Conservation (phyloP, 2,888 invertebrate species). For the Lasioglossum lativentre region DNA sequence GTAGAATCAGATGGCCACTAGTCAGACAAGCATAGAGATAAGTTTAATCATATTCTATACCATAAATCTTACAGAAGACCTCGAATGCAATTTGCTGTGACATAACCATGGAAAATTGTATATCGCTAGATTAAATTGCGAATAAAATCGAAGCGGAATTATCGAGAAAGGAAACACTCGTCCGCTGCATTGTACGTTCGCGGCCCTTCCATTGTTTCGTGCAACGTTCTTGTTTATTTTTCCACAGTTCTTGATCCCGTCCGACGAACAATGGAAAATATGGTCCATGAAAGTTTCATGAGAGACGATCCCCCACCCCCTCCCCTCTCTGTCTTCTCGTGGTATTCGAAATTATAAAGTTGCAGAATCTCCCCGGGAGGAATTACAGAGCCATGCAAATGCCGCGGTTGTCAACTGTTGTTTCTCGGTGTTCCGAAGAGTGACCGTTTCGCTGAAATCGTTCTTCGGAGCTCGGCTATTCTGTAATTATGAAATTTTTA, state of each 20-base stretch:
- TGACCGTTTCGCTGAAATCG: background rate
- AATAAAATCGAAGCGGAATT: conserved; percentile 2
- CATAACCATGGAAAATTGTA: background rate
- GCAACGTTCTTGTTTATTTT: background rate
- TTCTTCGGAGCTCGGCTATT: background rate
- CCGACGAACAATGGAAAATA: conserved; percentile 11
- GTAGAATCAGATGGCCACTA: background rate
- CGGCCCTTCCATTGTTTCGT: conserved; percentile 1
- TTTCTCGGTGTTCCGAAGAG: background rate
- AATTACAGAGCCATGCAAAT: conserved; percentile 14
- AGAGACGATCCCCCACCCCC: background rate
- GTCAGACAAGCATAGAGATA: background rate
- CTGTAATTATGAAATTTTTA: background rate
- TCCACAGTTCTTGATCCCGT: background rate
- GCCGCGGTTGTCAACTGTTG: background rate
- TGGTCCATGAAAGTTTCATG: conserved; percentile 21
- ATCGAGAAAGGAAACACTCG: background rate
- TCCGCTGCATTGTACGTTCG: background rate
- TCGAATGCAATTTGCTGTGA: background rate
- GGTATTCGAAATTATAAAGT: conserved; percentile 2
- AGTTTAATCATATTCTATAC: background rate
- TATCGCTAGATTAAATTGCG: background rate
- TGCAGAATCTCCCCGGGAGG: background rate
- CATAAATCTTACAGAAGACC: background rate
- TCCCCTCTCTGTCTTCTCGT: background rate